Base-by-base conservation (phyloP, 2,888 invertebrate genomes). In the Euzetes globulus region DNA sequence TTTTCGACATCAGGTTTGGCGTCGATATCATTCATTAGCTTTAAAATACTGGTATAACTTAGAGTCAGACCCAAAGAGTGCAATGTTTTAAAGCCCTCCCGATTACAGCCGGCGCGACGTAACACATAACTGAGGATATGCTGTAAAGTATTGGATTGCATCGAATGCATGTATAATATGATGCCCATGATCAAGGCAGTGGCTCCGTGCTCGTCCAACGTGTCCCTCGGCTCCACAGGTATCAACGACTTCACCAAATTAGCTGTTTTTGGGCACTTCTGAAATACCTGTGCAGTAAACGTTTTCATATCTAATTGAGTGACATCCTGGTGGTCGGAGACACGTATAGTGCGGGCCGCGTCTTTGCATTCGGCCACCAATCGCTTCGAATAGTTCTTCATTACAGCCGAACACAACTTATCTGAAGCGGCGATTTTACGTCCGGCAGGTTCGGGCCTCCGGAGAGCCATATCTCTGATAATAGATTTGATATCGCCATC, bases 401-500 rank as follows among this genome's bases (percentile, higher is more conserved):
- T 68, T 6, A 68, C 68, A 68, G 68, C 68, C 13, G 68, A 41
- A 41, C 68, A 68, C 6, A 68, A 41, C 41, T 68, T 68, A 6
- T 68, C 68, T 13, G 68, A 68, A 1, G 68, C 68, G 2, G 68
- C 68, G 33, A 68, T 68, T 22, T 68, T 68, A 41, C 68, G 37
- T 1, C 68, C 68, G 19, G 68, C 68, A 1, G 68, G 68, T 19
- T 68, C 68, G 19, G 68, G 68, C n/a, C 68, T 9, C 22, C 68
- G 1, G 1, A 68, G 41, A 68, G 68, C 68, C 68, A 68, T 68
- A 68, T 68, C 68, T 41, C 68, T 68, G 6, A 68, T 68, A 13
- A 68, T 68, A 22, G 68, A 68, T 68, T 68, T 68, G 41, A 68
- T 68, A n/a, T 68, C 68, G 37, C 68, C 68, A 19, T 68, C 68